These are phyloP conservation scores for Melanerpes aurifrons DNA, from an alignment of 2,113 vertebrate species.

Conservation along the genomic window DNA sequence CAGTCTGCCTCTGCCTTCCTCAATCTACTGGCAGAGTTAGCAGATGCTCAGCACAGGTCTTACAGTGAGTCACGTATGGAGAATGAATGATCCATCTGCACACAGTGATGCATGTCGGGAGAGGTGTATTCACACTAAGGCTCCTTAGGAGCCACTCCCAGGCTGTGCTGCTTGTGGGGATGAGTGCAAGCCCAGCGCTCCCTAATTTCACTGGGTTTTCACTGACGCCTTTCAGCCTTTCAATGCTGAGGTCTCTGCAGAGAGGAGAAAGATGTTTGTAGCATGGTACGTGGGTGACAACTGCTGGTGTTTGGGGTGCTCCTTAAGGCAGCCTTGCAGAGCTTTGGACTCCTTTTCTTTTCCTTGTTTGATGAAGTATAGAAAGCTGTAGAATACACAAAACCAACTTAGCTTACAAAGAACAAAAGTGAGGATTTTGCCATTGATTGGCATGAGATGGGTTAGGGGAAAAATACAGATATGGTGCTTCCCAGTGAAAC, in stretches of 20 bases:
- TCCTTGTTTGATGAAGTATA: neutral
- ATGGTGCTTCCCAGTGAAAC: neutral
- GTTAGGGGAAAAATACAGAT: neutral
- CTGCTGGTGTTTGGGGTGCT: neutral
- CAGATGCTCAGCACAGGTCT: constrained; percentile 22
- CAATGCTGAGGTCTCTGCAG: neutral
- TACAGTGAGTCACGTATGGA: neutral
- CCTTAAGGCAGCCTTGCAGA: neutral
- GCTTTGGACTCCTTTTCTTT: neutral
- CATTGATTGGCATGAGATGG: neutral
- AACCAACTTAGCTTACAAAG: neutral
- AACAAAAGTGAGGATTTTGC: neutral
- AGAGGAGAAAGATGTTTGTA: neutral
- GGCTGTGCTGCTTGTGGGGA: neutral
- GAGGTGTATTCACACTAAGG: neutral
- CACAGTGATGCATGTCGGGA: accelerated
- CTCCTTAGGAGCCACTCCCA: neutral
- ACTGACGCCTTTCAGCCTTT: neutral
- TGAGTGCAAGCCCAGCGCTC: neutral
- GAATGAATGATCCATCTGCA: neutral
- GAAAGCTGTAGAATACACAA: neutral
- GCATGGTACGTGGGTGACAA: neutral
- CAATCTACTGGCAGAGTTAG: neutral
- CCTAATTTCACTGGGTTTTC: neutral
- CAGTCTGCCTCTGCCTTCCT: neutral